These are phyloP conservation scores for Rhadinocentrus ornatus DNA, from an alignment of 2,797 vertebrate genomes.

Conservation along the genomic window DNA sequence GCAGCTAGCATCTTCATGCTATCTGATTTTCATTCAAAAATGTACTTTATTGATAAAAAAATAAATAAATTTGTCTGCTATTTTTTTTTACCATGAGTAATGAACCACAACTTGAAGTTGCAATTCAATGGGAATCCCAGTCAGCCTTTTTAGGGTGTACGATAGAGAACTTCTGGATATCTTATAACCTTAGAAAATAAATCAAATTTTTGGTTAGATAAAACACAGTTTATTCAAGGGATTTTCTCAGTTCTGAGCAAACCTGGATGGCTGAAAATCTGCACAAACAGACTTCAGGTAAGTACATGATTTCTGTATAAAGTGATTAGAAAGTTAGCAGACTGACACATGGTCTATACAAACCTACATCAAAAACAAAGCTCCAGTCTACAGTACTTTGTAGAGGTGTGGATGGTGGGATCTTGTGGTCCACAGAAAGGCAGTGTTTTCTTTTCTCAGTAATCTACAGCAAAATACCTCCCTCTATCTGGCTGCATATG, in stretches of 20 bases:
- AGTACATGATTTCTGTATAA: background rate
- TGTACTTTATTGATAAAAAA: too few species aligned
- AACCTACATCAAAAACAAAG: background rate
- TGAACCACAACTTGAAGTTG: background rate
- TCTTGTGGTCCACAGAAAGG: too few species aligned
- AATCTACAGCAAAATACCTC: too few species aligned
- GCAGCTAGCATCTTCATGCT: background rate
- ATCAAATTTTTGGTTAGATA: too few species aligned
- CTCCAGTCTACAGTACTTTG: too few species aligned
- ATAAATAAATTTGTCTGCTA: too few species aligned
- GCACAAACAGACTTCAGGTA: background rate
- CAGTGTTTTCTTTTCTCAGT: too few species aligned
- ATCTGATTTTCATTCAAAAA: too few species aligned
- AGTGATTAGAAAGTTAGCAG: background rate
- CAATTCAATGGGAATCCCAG: background rate
- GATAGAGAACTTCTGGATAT: too few species aligned
- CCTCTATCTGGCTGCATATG: too few species aligned
- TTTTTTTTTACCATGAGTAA: background rate
- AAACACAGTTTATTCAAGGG: background rate
- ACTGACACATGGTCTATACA: background rate
- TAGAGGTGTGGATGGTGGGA: too few species aligned
- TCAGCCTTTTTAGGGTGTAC: background rate
- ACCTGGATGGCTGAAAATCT: background rate
- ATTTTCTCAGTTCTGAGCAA: background rate
- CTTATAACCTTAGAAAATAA: too few species aligned